Evolutionary conservation across 2,797 vertebrate genomes (phyloP), one percentile per base, ranked within the genome.

Genomic region (Enteromius thamalakanensis): DNA sequence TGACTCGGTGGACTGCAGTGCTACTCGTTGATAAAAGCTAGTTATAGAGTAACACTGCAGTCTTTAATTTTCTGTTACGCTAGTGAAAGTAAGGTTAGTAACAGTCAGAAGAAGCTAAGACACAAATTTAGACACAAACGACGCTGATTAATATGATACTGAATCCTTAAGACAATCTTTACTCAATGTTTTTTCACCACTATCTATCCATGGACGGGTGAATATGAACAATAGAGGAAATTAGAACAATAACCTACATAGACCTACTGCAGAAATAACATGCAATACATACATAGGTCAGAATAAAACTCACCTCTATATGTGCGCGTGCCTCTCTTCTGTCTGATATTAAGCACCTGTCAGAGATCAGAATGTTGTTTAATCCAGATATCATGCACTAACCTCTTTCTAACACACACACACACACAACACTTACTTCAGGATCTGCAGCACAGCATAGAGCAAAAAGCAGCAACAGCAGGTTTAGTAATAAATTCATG

Each of bases 211-310:
- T 51, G 21, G 3, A 0, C 10, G 53, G 10, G 14, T 11, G 42
- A 42, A 45, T 21, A 12, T 42, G 19, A 26, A 26, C 26, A 23
- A 29, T 62, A 15, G 5, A 62, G 23, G 11, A 62, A 62, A 12
- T 51, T 5, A 32, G 17, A 26, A 72, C 14, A 62, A 62, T 29
- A 69, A 4, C n/a, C 19, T 23, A 40, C 7, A 37, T 6, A 58
- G 19, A 21, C 19, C 51, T 55, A 60, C 32, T 10, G 34, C 49
- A 91, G 82, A 89, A 88, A 89, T 75, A 40, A 29, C 82, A 11
- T 23, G 80, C 65, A 80, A 80, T 70, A 53, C 26, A 40, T 68
- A 69, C 42, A 49, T 15, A 23, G 11, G 60, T 55, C 32, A 14
- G 10, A 60, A 60, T 7, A 2, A 49, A 55, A 80, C 65, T 84